A percentile compares a stretch with the other conserved stretches of the same genome.
Evolutionary conservation across 2,888 invertebrate species (phyloP).

Genomic region (Marronus borbonicus): DNA sequence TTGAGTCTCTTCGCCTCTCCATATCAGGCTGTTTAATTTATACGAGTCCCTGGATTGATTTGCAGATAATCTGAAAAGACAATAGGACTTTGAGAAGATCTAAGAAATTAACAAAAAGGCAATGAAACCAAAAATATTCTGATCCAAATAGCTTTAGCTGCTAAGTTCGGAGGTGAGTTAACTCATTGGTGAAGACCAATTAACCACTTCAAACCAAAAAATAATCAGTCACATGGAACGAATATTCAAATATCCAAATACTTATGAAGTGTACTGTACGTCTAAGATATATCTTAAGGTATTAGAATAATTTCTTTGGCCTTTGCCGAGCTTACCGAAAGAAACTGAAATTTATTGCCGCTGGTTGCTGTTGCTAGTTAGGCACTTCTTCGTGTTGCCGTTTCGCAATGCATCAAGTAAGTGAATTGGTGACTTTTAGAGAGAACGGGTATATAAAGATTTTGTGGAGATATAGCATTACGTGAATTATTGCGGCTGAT

Average conservation of each 20-base stretch:
- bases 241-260: background rate
- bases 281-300: conserved; percentile 15
- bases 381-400: conserved; percentile 21
- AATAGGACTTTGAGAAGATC: too few relatives aligned
- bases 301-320: conserved; percentile 48
- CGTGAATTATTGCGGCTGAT: conserved; percentile 29
- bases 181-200: too few relatives aligned
- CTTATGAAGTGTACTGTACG: background rate
- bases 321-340: conserved; percentile 33
- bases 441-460: conserved; percentile 22
- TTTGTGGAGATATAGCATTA: conserved; percentile 16
- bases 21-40: too few relatives aligned
- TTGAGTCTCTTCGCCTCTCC: too few relatives aligned
- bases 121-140: too few relatives aligned
- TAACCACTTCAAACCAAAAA: too few relatives aligned
- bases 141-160: too few relatives aligned
- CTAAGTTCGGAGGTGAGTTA: too few relatives aligned
- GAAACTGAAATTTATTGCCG: conserved; percentile 46
- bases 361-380: conserved; percentile 42
- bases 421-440: conserved; percentile 40
- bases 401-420: conserved; percentile 34
- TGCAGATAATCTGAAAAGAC: too few relatives aligned
- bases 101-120: too few relatives aligned
- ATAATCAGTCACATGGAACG: too few relatives aligned
- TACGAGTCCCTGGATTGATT: too few relatives aligned